Evolutionary conservation across 1,140 invertebrate species (phyloP), one percentile per base, ranked within the genome.

Genomic region (Drosophila novamexicana): DNA sequence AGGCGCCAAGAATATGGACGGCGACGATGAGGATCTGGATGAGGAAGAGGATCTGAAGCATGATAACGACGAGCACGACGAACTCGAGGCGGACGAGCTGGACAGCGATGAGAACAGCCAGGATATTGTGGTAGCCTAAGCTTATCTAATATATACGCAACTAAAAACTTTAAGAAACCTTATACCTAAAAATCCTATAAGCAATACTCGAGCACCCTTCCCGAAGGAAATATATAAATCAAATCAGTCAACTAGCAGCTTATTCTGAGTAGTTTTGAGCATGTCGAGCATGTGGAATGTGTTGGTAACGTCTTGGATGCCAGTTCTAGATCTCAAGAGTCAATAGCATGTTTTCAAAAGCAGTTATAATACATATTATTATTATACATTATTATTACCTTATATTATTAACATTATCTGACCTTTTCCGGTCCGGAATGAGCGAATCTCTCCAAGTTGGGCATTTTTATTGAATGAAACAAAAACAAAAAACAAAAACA

Each of bases 41-140:
- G 77, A 89, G 34, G 61, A 69, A 3, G 68, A 81, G 53, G 53
- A 64, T 12, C 44, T 50, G 29, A 47, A 73, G 50, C 68, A 67
- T 18, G 63, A 18, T 18, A 22, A 22, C 22, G 22, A 22, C 22
- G 22, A 73, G 50, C 68, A 67, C 12, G 63, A 84, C 18, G 67
- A 88, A 0, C 58, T 74, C 40, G 84, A 91, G 10, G 83, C 66
- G 7, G 82, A 84, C 39, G 81, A 85, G 37, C 34, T 85, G 67
- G 82, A 88, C 16, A 91, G 91, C 56, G 91, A 92, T 53, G 92
- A 92, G 57, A 92, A 92, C 34, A 92, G 92, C 62, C 91, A 92
- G 75, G 92, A 92, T 74, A 92, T 92, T 70, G 82, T 91, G 61
- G 92, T 92, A 74, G 90, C 91, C 49, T 92, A 92, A 69, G 69